Base-by-base conservation (phyloP, 2,113 vertebrate genomes). In the Phalacrocorax carbo region DNA sequence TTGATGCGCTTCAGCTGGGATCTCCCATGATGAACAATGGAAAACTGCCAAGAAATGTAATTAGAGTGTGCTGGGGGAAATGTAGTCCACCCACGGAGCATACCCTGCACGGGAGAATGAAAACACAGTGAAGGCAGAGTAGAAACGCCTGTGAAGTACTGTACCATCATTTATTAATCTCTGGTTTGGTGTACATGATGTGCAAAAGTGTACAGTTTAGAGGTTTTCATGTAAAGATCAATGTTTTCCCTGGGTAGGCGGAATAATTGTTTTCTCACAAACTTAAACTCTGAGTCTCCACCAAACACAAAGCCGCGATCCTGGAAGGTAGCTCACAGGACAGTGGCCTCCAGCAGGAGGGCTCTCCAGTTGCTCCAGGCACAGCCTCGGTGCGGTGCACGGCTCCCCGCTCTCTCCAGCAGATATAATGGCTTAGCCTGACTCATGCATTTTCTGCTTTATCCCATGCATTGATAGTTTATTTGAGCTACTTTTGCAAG, bases 181-280 rank as follows among this genome's bases (percentile, higher is more conserved):
- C 73, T 73, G 48, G 11, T 88, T 88, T 95, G 58, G 30, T 42
- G 48, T 66, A 85, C 81, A 65, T 25, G 54, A 32, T 66, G 85
- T 86, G 42, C 49, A 80, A 51, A 90, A 70, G 7, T 36, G n/a
- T 85, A 85, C n/a, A 51, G n/a, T 88, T 95, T 85, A 51, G 58
- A 77, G n/a, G 46, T 73, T 94, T 93, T 87, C 89, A 73, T 73
- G 94, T 89, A 88, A 80, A 94, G 86, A 94, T 75, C 91, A 95
- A 73, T 95, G 86, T 80, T 95, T 96, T 91, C 87, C 51, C 78
- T 27, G 19, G 54, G 78, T 87, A 32, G 51, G 72, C 0, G 14
- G 79, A 83, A 93, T 82, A 95, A 93, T 93, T 94, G 54, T 92
- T 87, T 91, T 52, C 81, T 91, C 81, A 92, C 62, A 86, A 85